Evolutionary conservation across 1,140 invertebrate species (phyloP).

Genomic region (Charaxes varanes): DNA sequence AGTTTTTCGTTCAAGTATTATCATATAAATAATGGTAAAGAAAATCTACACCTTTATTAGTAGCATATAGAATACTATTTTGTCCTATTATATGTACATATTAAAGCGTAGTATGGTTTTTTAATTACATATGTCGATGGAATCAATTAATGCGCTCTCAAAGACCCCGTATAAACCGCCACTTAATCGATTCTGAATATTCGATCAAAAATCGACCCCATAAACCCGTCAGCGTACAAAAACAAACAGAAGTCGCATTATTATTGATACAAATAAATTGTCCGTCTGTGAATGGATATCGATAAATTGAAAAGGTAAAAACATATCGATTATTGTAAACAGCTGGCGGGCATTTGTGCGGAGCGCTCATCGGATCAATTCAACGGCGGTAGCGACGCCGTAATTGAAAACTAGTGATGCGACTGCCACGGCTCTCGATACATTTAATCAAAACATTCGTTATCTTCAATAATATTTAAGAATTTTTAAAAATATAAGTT

Average conservation of each 20-base stretch:
- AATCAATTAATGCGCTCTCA: not conserved
- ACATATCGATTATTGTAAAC: slow-evolving; percentile 71
- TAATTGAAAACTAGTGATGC: slow-evolving; percentile 48
- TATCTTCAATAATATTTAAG: too few relatives aligned
- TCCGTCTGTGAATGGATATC: slow-evolving; percentile 56
- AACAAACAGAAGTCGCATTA: slow-evolving; percentile 64
- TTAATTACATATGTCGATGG: slow-evolving; percentile 5
- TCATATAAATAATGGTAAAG: too few relatives aligned
- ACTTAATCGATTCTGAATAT: slow-evolving; percentile 13
- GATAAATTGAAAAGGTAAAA: slow-evolving; percentile 73
- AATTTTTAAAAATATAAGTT: too few relatives aligned
- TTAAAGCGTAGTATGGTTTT: too few relatives aligned
- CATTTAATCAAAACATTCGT: too few relatives aligned
- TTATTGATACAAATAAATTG: slow-evolving; percentile 68
- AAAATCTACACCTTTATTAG: too few relatives aligned
- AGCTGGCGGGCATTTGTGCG: slow-evolving; percentile 69
- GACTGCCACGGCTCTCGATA: too few relatives aligned
- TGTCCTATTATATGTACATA: too few relatives aligned
- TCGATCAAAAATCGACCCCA: slow-evolving; percentile 25
- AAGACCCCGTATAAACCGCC: not conserved
- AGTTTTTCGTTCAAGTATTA: too few relatives aligned
- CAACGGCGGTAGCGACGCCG: slow-evolving; percentile 57
- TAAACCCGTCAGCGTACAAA: slow-evolving; percentile 54
- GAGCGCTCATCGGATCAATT: slow-evolving; percentile 59
- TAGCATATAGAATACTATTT: too few relatives aligned